phyloP scores from a whole-genome alignment of 2,888 invertebrate genomes.

The Stenodera caucasica region DNA sequence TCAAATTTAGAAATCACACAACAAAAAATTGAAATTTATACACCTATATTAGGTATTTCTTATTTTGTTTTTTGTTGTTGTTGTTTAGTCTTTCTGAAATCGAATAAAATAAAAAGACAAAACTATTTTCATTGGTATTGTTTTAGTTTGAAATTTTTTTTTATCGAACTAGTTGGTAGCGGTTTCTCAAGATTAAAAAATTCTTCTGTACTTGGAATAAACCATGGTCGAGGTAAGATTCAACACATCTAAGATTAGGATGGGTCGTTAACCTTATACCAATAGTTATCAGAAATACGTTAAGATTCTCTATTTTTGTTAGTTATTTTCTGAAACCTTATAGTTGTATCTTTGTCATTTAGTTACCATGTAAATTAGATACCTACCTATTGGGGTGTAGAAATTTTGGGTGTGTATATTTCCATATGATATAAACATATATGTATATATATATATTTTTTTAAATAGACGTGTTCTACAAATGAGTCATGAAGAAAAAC shows the following conservation, averaged over 20 bases:
- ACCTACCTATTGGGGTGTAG: constrained; percentile 41
- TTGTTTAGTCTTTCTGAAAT: no score
- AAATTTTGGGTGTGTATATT: constrained; percentile 37
- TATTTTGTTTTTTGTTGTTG: background rate
- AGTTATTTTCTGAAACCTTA: constrained; percentile 13
- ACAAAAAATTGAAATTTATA: constrained; percentile 5
- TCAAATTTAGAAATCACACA: constrained; percentile 7
- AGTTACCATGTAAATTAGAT: constrained; percentile 38
- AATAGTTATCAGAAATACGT: constrained; percentile 37
- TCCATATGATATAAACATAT: background rate
- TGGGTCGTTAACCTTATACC: constrained; percentile 46
- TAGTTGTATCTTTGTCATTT: constrained; percentile 18
- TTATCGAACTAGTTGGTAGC: constrained; percentile 1
- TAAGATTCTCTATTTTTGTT: constrained; percentile 29
- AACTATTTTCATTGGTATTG: constrained; percentile 1
- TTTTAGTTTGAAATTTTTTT: background rate
- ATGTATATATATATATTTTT: no score
- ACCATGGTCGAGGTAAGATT: constrained; percentile 29
- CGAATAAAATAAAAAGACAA: background rate
- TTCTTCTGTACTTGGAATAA: constrained; percentile 20
- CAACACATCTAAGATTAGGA: constrained; percentile 47
- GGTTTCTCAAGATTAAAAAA: constrained; percentile 11
- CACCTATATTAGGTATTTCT: background rate
- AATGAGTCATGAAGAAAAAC: constrained; percentile 39
- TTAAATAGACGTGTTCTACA: constrained; percentile 19